phyloP scores from a whole-genome alignment of 92 coral and sea anemone species.

The Phenganax marumi region DNA sequence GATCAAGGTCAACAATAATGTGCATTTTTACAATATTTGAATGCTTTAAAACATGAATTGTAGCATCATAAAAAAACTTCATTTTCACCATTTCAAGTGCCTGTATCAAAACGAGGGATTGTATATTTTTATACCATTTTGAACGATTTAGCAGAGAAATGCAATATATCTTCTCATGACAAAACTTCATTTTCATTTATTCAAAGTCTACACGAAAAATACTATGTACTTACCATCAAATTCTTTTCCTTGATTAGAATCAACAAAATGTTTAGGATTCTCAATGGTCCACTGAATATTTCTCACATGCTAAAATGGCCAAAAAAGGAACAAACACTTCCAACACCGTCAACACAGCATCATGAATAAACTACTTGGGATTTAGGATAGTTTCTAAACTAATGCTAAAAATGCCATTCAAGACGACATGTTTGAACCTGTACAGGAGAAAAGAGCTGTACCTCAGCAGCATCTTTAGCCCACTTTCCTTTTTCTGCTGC shows the following conservation, averaged over 20 bases:
- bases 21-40: too few species aligned
- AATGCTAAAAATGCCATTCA: not conserved
- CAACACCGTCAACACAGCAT: not conserved
- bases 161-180: too few species aligned
- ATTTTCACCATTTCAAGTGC: too few species aligned
- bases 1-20: too few species aligned
- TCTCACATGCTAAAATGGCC: constrained; percentile 68
- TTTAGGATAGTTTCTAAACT: not conserved
- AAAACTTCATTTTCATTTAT: too few species aligned
- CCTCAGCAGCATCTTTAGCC: constrained; percentile 82
- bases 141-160: not conserved
- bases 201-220: too few species aligned
- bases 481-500: constrained; percentile 89
- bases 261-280: constrained; percentile 89
- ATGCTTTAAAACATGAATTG: not conserved
- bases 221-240: constrained; percentile 76
- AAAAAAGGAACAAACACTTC: not conserved
- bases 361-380: not conserved
- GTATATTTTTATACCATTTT: too few species aligned
- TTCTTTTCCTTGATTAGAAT: constrained; percentile 73
- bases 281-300: constrained; percentile 79
- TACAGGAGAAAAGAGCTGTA: too few species aligned
- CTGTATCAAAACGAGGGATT: too few species aligned
- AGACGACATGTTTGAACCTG: not conserved
- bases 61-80: not conserved